Evolutionary conservation across 2,113 vertebrate species (phyloP).

Genomic region (Seriola rivoliana): DNA sequence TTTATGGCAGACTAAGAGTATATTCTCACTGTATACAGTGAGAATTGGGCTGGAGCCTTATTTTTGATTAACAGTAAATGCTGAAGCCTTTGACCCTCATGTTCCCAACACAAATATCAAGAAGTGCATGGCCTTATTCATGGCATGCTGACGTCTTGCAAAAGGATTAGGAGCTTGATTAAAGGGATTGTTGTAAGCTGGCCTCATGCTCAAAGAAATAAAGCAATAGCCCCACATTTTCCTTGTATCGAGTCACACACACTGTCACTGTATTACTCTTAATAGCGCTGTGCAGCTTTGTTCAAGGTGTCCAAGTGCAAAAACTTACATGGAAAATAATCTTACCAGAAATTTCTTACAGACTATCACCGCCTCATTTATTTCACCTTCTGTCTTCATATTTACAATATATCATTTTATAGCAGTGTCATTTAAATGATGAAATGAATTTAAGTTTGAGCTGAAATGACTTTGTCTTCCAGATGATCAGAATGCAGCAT

Average conservation of each 20-base stretch:
- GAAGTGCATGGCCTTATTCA: conserved; percentile 69
- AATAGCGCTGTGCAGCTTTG: conserved; percentile 9
- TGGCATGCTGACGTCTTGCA: conserved; percentile 77
- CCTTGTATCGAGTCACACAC: conserved; percentile 43
- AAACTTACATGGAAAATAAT: neutral
- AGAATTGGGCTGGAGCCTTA: neutral
- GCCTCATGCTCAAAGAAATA: conserved; percentile 74
- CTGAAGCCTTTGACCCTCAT: conserved; percentile 28
- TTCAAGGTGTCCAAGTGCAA: neutral
- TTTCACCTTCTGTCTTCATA: neutral
- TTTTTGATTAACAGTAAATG: conserved; percentile 21
- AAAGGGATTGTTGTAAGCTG: conserved; percentile 79
- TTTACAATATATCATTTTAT: neutral
- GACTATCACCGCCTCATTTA: neutral
- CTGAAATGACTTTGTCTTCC: conserved; percentile 25
- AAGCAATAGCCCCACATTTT: conserved; percentile 71
- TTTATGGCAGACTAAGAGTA: neutral
- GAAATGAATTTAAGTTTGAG: neutral
- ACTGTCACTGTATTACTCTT: conserved; percentile 27
- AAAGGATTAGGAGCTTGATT: conserved; percentile 82
- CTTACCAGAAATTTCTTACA: neutral
- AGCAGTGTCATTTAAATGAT: neutral
- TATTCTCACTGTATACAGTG: neutral
- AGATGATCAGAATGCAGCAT: conserved; percentile 47
- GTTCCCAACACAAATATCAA: conserved; percentile 72